Percentiles rank a stretch among this genome's conserved stretches.
Evolutionary conservation across 2,888 invertebrate genomes (phyloP).

Genomic region (Melieria crassipennis): DNA sequence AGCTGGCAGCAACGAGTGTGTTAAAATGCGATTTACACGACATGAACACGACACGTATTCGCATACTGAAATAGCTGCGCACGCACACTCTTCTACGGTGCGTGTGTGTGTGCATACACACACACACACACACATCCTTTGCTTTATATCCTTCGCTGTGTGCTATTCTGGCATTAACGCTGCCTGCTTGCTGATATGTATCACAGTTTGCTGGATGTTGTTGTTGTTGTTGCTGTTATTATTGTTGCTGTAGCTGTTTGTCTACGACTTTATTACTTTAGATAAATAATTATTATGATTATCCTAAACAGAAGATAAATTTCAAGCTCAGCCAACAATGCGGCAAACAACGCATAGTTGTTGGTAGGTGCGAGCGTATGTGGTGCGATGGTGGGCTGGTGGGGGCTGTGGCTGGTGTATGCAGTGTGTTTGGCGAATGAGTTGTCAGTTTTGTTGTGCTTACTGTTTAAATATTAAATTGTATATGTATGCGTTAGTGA

Average conservation of each 20-base stretch:
- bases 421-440: neutral
- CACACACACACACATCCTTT: neutral
- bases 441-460: neutral
- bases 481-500: neutral
- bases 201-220: neutral
- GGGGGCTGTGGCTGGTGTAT: neutral
- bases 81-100: neutral
- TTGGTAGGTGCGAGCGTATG: neutral
- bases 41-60: constrained; percentile 5
- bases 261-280: constrained; percentile 14
- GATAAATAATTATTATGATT: constrained; percentile 35
- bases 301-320: constrained; percentile 19
- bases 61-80: neutral
- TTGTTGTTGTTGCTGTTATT: neutral
- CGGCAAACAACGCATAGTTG: too few relatives aligned
- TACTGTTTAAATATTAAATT: neutral
- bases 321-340: constrained; percentile 7
- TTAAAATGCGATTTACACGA: constrained; percentile 29
- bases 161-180: neutral
- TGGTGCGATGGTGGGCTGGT: neutral
- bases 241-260: neutral
- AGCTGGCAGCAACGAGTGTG: neutral
- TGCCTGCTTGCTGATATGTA: neutral
- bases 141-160: neutral
- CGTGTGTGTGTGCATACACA: neutral